Evolutionary conservation across 2,113 vertebrate genomes (phyloP).

Genomic region (Rhinoptilus africanus): DNA sequence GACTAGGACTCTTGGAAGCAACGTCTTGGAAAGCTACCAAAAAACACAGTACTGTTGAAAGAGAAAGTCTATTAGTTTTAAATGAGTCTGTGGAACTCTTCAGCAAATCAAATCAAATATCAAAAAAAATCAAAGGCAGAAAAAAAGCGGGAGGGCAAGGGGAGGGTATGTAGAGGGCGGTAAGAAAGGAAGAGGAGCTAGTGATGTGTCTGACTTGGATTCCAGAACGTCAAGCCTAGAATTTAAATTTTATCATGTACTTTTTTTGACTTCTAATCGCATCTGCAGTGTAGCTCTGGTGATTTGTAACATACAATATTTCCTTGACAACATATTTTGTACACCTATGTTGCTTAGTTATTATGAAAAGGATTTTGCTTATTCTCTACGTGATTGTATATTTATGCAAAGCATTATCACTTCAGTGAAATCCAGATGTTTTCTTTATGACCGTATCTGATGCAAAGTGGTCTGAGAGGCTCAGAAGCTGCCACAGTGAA

Average conservation of each 20-base stretch:
- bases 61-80: neutral
- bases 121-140: neutral
- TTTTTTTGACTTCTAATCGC: neutral
- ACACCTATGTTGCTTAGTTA: neutral
- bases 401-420: neutral
- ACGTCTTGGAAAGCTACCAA: neutral
- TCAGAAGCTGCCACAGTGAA: neutral
- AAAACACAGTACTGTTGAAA: neutral
- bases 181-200: neutral
- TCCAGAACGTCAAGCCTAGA: neutral
- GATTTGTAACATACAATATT: neutral
- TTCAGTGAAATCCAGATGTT: neutral
- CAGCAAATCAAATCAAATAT: neutral
- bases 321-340: neutral
- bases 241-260: neutral
- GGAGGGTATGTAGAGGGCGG: neutral
- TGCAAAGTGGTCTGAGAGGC: fast-evolving
- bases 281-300: neutral
- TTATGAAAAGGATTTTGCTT: neutral
- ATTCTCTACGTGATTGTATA: fast-evolving
- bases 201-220: neutral
- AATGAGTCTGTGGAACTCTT: neutral
- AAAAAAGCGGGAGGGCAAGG: fast-evolving
- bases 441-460: neutral
- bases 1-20: neutral